These are phyloP conservation scores for Melanostigma gelatinosum DNA, from an alignment of 2,113 vertebrate species.

Conservation along the genomic window DNA sequence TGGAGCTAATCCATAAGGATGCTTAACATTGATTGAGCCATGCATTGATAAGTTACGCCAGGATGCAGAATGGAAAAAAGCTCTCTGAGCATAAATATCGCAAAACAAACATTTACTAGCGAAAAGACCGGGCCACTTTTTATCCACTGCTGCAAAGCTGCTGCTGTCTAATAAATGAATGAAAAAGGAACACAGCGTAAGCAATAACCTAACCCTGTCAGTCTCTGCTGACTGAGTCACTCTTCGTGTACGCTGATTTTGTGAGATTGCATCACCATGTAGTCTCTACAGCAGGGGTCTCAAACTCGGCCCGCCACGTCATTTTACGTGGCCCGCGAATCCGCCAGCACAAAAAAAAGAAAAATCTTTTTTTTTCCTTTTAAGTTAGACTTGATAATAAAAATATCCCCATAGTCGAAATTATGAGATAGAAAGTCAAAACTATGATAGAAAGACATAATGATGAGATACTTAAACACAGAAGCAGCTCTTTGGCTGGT, in stretches of 20 bases:
- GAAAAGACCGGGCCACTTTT: neutral
- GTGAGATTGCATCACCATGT: neutral
- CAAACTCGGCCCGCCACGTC: too few relatives aligned
- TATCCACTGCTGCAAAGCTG: constrained; percentile 9
- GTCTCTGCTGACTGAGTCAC: neutral
- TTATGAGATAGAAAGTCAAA: too few relatives aligned
- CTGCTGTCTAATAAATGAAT: constrained; percentile 13
- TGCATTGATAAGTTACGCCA: constrained; percentile 69
- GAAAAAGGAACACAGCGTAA: constrained; percentile 9
- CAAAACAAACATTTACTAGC: constrained; percentile 35
- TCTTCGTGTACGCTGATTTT: neutral
- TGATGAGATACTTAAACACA: too few relatives aligned
- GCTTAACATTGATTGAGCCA: constrained; percentile 74
- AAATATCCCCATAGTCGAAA: too few relatives aligned
- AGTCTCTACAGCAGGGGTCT: neutral
- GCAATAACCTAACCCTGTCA: neutral
- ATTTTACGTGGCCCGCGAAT: too few relatives aligned
- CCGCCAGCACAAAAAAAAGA: too few relatives aligned
- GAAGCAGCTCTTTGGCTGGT: too few relatives aligned
- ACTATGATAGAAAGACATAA: too few relatives aligned
- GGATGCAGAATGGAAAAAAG: constrained; percentile 36
- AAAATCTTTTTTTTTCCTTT: too few relatives aligned
- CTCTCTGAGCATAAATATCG: constrained; percentile 43
- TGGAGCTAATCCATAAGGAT: constrained; percentile 75
- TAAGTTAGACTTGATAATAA: too few relatives aligned